Base-by-base conservation (phyloP, 2,113 vertebrate genomes). In the Carollia perspicillata region DNA sequence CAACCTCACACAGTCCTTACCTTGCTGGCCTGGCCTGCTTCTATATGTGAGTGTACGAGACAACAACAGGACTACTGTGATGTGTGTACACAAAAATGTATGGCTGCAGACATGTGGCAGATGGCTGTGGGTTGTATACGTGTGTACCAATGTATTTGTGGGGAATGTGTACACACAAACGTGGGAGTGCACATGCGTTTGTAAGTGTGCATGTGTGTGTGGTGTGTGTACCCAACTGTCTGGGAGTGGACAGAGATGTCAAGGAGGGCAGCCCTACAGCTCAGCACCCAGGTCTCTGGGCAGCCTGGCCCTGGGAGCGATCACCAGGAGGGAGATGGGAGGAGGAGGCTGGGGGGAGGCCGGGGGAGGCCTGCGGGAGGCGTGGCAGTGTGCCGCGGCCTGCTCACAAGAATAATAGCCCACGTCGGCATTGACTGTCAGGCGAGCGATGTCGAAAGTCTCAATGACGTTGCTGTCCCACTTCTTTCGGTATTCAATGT, bases 391-490 rank as follows among this genome's bases (percentile, higher is more conserved):
- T 8, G 44, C 84, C 53, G 47, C 26, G 0, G 8, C 42, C 49
- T 87, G 78, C 92, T 90, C 80, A 94, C 65, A 92, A 80, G 99
- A 99, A 8, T 99, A 99, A 97, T 99, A 99, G 58, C 99, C 99
- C 42, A 99, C 99, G 3, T 99, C 99, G 0, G 99, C 99, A 33
- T 99, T 99, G 98, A 99, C 99, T 0, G 99, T 99, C 81, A 99
- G 98, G 80, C 99, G 99, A 35, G 99, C 99, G 2, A 99, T 99
- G 97, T 99, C 99, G 0, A 99, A 99, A 66, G 99, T 99, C 98
- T 99, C 99, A 1, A 99, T 99, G 97, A 99, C 99, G 4, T 99
- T 99, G 13, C 98, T 98, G 98, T 99, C 99, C 99, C 99, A 99
- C 85, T 99, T 99, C 75, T 95, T 98, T 37, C 99, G 98, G 98